Base-by-base conservation (phyloP, 1,140 invertebrate genomes). In the Rhopalosiphum padi region DNA sequence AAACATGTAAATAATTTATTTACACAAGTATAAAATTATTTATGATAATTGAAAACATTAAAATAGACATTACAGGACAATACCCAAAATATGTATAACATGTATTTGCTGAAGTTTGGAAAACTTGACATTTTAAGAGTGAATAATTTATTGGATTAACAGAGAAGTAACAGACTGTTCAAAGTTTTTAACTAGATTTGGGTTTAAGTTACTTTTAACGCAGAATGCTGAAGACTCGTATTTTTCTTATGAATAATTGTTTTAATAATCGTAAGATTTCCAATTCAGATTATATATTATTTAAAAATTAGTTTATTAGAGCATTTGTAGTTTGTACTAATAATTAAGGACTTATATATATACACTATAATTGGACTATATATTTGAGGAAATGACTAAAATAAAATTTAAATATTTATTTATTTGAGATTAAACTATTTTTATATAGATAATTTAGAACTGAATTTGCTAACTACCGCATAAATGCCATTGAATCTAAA, bases 151-250 rank as follows among this genome's bases (percentile, higher is more conserved):
- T 48, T 87, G 51, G 46, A 87, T 87, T 48, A 48, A 87, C 85
- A 87, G 30, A n/a, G 15, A 48, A 48, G 15, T 48, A 87, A n/a
- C 30, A 87, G 43, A 23, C 21, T 87, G 86, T 51, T 48, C 25
- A 87, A 87, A 87, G 86, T 87, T 87, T 48, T 87, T 87, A 87
- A 87, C 43, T 51, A 35, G 43, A 87, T 51, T 48, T 35, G 46
- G 30, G 46, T 35, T 48, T 87, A 51, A 87, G 37, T 91, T 53
- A 91, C 53, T 41, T 60, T 91, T 46, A 60, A 41, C 11, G 35
- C 30, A n/a, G 11, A 87, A 48, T 8, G n/a, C 30, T 41, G 23
- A 4, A 18, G 86, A 87, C 30, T n/a, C 86, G 7, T 8, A n/a
- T 8, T n/a, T 87, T 0, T 87, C 30, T 48, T 35, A 87, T 48